Conservation (phyloP, 2,113 vertebrate genomes). For the Ariopsis seemanni region DNA sequence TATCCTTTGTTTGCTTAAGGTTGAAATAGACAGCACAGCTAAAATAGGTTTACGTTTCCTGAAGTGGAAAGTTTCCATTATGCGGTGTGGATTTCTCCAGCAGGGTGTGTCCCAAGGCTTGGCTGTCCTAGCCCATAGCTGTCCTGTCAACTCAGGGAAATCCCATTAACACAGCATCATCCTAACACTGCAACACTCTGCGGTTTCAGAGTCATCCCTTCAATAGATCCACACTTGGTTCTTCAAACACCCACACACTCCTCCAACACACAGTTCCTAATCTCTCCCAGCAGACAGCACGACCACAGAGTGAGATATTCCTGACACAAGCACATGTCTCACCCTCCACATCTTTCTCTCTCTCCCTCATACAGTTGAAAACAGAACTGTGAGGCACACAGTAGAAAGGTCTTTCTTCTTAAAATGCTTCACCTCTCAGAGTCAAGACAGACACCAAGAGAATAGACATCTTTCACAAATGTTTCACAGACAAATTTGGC, state of each 20-base stretch:
- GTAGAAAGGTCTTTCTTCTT: neutral
- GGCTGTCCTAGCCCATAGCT: constrained; percentile 1
- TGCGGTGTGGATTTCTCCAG: neutral
- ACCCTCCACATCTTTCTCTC: neutral
- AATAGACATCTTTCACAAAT: constrained; percentile 4
- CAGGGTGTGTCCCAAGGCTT: neutral
- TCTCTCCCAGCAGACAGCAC: constrained; percentile 3
- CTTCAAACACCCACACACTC: constrained; percentile 42
- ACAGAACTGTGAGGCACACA: constrained; percentile 4
- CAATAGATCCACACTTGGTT: constrained; percentile 49
- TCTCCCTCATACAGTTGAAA: neutral
- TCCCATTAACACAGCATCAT: constrained; percentile 63
- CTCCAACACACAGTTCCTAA: constrained; percentile 5
- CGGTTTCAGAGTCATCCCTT: constrained; percentile 48
- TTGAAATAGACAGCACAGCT: neutral
- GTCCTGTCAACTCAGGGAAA: constrained; percentile 40
- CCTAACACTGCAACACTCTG: constrained; percentile 46
- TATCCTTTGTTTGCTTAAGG: neutral
- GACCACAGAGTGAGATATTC: constrained; percentile 11
- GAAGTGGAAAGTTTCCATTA: neutral
- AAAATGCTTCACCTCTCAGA: constrained; percentile 1
- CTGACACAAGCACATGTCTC: constrained; percentile 24
- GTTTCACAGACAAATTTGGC: neutral
- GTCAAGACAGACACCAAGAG: neutral
- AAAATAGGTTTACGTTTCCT: neutral